Percentiles rank a stretch among this genome's conserved stretches.
phyloP scores from a whole-genome alignment of 23 tunicate species.

The Ascidia mentula region DNA sequence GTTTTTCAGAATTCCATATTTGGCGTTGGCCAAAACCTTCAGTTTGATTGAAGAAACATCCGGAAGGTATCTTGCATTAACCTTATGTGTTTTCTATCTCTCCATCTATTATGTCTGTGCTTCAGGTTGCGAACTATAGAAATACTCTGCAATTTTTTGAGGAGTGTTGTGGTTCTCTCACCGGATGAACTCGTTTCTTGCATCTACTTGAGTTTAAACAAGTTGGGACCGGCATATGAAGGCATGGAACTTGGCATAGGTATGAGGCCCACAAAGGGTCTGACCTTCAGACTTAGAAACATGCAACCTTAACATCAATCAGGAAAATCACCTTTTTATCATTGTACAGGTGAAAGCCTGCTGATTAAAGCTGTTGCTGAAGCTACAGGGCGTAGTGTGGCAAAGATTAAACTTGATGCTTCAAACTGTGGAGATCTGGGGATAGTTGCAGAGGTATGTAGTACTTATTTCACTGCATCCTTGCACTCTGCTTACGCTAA shows the following conservation, averaged over 20 bases:
- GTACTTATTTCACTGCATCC: too few species aligned
- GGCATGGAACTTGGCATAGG: conserved; percentile 98
- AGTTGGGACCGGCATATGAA: conserved; percentile 97
- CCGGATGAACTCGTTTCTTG: conserved; percentile 86
- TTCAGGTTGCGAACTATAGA: conserved; percentile 67
- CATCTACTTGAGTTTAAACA: conserved; percentile 78
- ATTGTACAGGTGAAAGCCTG: conserved; percentile 38
- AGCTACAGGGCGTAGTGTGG: conserved; percentile 72
- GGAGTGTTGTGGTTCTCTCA: conserved; percentile 77
- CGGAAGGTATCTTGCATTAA: conserved; percentile 41
- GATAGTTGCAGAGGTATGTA: conserved; percentile 73
- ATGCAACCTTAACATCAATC: too few species aligned
- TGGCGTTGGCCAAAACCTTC: conserved; percentile 85
- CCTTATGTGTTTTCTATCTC: neutral
- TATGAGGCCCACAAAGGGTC: neutral
- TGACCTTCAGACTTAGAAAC: neutral
- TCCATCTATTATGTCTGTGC: too few species aligned
- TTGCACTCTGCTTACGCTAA: too few species aligned
- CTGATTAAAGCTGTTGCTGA: conserved; percentile 86
- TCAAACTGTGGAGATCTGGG: conserved; percentile 89
- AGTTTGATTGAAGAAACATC: conserved; percentile 75
- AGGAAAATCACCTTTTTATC: neutral
- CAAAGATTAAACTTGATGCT: conserved; percentile 81
- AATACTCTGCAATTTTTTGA: conserved; percentile 62
- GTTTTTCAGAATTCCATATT: conserved; percentile 89